These are phyloP conservation scores for Columbina picui DNA, from an alignment of 2,113 vertebrate genomes.

Conservation along the genomic window DNA sequence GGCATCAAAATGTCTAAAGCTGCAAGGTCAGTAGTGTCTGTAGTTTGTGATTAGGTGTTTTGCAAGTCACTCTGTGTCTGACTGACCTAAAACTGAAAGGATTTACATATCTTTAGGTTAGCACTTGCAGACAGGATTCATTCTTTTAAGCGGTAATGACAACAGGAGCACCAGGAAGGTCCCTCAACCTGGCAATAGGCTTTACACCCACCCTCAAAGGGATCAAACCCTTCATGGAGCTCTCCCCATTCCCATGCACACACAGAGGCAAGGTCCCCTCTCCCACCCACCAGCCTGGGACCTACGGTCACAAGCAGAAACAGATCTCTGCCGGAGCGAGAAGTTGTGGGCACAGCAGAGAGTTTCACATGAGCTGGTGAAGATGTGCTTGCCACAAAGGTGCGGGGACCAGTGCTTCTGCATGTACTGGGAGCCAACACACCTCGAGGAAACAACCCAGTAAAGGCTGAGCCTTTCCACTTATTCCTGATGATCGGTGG, in stretches of 20 bases:
- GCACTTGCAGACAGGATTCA: too few species aligned
- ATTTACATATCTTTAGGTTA: too few species aligned
- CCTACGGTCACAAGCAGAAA: not conserved
- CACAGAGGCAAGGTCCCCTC: rapidly evolving
- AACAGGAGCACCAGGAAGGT: not conserved
- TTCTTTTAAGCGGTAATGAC: too few species aligned
- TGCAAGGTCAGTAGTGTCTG: too few species aligned
- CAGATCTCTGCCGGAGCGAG: not conserved
- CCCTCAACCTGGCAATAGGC: not conserved
- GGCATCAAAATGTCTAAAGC: too few species aligned
- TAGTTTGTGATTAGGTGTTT: too few species aligned
- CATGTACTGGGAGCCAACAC: not conserved
- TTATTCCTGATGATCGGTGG: not conserved
- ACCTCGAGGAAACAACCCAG: not conserved
- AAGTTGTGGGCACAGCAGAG: not conserved
- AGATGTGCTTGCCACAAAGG: not conserved
- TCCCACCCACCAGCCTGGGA: not conserved
- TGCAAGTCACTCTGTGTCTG: too few species aligned
- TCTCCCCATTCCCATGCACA: rapidly evolving
- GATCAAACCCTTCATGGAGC: not conserved
- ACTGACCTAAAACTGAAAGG: too few species aligned
- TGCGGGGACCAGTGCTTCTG: not conserved
- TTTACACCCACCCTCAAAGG: rapidly evolving
- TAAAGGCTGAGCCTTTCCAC: not conserved
- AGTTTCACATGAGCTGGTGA: not conserved